Base-by-base conservation (phyloP, 1,140 invertebrate species). In the Drosophila teissieri region DNA sequence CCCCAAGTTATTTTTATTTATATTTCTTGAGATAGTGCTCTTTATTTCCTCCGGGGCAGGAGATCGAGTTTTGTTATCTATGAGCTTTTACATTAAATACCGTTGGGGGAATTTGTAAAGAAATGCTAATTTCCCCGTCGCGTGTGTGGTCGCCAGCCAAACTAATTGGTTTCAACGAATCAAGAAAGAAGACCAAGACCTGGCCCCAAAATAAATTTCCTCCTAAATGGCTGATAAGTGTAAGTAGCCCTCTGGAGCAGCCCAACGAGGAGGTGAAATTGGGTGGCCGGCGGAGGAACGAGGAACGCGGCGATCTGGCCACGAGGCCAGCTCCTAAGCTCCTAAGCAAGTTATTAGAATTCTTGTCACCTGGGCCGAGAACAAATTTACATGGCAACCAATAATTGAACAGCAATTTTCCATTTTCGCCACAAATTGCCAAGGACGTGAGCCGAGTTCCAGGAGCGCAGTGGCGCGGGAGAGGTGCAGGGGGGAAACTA, bases 331-430 rank as follows among this genome's bases (percentile, higher is more conserved):
- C 14, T 24, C 22, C 19, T 77, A 69, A n/a, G 19, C 19, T 40
- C 36, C 78, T 77, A 69, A 89, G 73, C 77, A 89, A 89, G 84
- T 78, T 89, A 89, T 89, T 89, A 80, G 73, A 75, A 89, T 89
- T 89, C 84, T 89, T 89, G 84, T 84, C 84, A 89, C 80, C 80
- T 77, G 69, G 80, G 22, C 53, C 24, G 52, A 27, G 55, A 73
- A 73, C 68, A 86, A 86, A 86, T 75, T 86, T 86, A 86, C 82
- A 88, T 78, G 82, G 55, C 73, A 55, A 83, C 82, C 88, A 89
- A 78, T 89, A 89, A 89, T 89, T 84, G 84, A 89, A 89, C 84
- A 89, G 62, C 85, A 89, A 89, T 89, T 89, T 89, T 89, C 84
- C 84, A 89, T 89, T 89, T 82, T 79, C 80, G 76, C 72, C 76